Evolutionary conservation across 2,113 vertebrate genomes (phyloP).

Genomic region (Ariopsis seemanni): DNA sequence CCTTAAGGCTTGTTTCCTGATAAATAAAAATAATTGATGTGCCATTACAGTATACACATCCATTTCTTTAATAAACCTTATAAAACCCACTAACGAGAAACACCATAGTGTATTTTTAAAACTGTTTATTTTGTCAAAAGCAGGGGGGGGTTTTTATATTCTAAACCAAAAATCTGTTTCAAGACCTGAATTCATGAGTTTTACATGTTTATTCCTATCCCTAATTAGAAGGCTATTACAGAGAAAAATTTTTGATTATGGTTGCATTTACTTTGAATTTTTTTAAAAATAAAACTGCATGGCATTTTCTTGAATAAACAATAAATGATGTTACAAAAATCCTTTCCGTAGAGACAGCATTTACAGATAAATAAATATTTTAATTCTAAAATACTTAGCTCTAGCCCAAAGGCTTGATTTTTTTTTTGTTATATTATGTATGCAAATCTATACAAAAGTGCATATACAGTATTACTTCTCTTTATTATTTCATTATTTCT

Average conservation of each 20-base stretch:
- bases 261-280: background rate
- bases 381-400: too few relatives aligned
- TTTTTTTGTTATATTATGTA: background rate
- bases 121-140: background rate
- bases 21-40: background rate
- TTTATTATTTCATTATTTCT: too few relatives aligned
- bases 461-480: too few relatives aligned
- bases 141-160: background rate
- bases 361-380: too few relatives aligned
- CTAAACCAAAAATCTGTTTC: background rate
- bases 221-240: background rate
- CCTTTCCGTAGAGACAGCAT: background rate
- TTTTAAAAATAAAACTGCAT: background rate
- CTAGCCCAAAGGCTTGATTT: background rate
- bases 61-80: background rate
- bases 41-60: background rate
- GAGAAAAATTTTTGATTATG: background rate
- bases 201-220: background rate
- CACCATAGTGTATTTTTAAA: background rate
- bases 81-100: background rate
- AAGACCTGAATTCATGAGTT: background rate
- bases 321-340: background rate
- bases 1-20: background rate
- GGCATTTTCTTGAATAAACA: background rate
- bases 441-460: background rate